A percentile compares a stretch with the other conserved stretches of the same genome.
Conservation (phyloP, 2,888 invertebrate genomes). For the Therioaphis trifolii region DNA sequence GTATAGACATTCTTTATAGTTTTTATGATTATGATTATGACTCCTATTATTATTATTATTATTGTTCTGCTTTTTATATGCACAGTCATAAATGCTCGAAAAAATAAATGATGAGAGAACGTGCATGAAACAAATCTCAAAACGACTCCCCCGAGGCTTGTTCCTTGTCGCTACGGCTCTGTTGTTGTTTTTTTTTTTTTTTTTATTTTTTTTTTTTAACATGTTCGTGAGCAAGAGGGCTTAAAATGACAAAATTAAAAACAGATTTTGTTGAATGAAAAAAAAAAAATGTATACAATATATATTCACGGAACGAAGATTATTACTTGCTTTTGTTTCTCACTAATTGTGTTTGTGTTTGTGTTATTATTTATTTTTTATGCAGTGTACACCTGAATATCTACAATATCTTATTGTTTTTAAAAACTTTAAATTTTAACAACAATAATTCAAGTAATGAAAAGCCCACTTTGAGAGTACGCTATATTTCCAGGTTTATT, state of each 20-base stretch:
- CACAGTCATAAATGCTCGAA: constrained; percentile 34
- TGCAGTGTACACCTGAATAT: background rate
- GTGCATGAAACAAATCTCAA: constrained; percentile 52
- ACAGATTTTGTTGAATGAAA: constrained; percentile 5
- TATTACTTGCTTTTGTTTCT: background rate
- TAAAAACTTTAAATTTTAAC: background rate
- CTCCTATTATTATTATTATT: constrained; percentile 8
- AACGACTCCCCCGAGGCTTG: constrained; percentile 48
- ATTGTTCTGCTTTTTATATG: constrained; percentile 17
- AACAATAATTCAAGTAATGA: no score
- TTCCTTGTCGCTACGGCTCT: constrained; percentile 25
- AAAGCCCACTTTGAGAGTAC: no score
- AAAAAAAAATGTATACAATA: background rate
- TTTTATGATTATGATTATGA: constrained; percentile 6
- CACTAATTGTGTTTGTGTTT: background rate
- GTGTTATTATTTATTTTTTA: background rate
- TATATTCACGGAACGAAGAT: background rate
- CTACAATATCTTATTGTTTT: background rate
- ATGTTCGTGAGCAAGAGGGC: background rate
- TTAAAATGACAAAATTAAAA: constrained; percentile 44
- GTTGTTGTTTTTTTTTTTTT: constrained; percentile 1
- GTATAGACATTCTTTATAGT: background rate
- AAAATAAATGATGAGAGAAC: constrained; percentile 32
- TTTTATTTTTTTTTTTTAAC: constrained; percentile 29
- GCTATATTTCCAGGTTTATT: no score